A percentile compares a stretch with the other conserved stretches of the same genome.
Evolutionary conservation across 1,140 invertebrate genomes (phyloP).

Genomic region (Cydia strobilella): DNA sequence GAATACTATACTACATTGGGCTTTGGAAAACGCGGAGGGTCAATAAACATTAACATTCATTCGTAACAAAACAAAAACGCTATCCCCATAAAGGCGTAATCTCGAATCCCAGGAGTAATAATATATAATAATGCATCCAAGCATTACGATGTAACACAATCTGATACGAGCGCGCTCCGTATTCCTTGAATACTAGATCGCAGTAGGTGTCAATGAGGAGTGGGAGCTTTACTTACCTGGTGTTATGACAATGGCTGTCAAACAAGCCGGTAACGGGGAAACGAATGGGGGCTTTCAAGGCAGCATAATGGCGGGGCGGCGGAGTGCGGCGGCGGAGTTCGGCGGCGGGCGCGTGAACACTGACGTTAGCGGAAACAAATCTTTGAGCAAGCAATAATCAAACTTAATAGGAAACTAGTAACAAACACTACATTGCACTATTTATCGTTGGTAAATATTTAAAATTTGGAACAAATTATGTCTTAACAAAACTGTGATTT

Average conservation of each 20-base stretch:
- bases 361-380: slow-evolving; percentile 40
- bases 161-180: slow-evolving; percentile 15
- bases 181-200: slow-evolving; percentile 12
- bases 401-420: not conserved
- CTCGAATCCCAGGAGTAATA: not conserved
- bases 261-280: slow-evolving; percentile 43
- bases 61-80: too few species aligned
- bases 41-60: too few species aligned
- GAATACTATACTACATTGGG: too few species aligned
- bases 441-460: too few species aligned
- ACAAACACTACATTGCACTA: not conserved
- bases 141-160: slow-evolving; percentile 19
- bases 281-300: slow-evolving; percentile 44
- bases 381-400: slow-evolving; percentile 2
- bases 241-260: slow-evolving; percentile 47
- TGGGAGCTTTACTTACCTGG: slow-evolving; percentile 25
- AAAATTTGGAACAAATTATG: too few species aligned
- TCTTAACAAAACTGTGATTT: too few species aligned
- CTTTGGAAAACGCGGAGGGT: too few species aligned
- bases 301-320: slow-evolving; percentile 38
- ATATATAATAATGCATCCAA: slow-evolving; percentile 13
- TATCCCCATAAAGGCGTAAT: not conserved
- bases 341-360: slow-evolving; percentile 40
- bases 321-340: too few species aligned
- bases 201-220: slow-evolving; percentile 33